Evolutionary conservation across 2,797 vertebrate genomes (phyloP), one percentile per base, ranked within the genome.

Genomic region (Pangasius sanitwongsei): DNA sequence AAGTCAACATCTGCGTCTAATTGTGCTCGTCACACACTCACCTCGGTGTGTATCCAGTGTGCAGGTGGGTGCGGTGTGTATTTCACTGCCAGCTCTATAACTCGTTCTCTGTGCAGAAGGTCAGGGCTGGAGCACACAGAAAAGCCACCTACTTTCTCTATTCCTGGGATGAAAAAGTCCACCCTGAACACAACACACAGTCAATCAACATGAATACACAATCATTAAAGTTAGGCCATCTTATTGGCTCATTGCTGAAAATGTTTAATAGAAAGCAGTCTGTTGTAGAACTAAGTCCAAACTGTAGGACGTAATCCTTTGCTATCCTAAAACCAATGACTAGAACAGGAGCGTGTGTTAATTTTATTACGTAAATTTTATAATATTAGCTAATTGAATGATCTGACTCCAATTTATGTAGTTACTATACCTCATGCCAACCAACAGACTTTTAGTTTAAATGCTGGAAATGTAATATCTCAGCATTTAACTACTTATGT

Each of bases 111-210:
- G 94, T 96, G 93, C 86, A 98, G 92, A 81, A 98, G 93, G 57
- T 96, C 96, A 0, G 98, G 98, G 88, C 96, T 97, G 89, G 98
- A 99, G 94, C 98, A 99, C 93, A 99, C 97, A 81, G 98, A 99
- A 95, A 99, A 99, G 7, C 98, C 98, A 44, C 98, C 98, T 90
- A 98, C 97, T 87, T 95, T 97, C 89, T 98, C 95, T 74, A 98
- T 88, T 23, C 97, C 97, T 3, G 98, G 98, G 92, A 99, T 98
- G 94, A 97, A 97, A 93, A 99, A 97, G 92, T 99, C 98, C 83
- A 99, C 96, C 98, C 98, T 99, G 67, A 48, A 87, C 59, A 89
- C 48, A 83, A n/a, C 1, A 59, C 12, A 41, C 59, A 63, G 59
- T 67, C 4, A 81, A 59, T 81, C 2, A 7, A 61, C 70, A 86